phyloP scores from a whole-genome alignment of 2,113 vertebrate species.

The Uropsilus gracilis region DNA sequence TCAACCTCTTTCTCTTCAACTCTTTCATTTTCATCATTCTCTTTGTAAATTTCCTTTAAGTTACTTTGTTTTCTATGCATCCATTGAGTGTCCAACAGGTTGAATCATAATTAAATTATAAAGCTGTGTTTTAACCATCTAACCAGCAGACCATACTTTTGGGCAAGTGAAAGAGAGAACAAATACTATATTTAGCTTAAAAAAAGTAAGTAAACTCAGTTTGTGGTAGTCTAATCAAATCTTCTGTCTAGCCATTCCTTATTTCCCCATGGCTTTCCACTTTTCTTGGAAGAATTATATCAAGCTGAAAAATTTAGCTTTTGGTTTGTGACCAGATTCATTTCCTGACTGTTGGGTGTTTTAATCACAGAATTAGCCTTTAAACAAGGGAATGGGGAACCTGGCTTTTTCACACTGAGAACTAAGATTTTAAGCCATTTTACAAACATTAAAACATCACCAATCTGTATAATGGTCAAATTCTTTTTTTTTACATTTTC shows the following conservation, averaged over 20 bases:
- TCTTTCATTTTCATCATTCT: not conserved
- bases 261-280: not conserved
- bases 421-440: slow-evolving; percentile 25
- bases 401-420: not conserved
- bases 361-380: not conserved
- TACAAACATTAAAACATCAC: not conserved
- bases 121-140: not conserved
- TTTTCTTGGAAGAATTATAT: slow-evolving; percentile 53
- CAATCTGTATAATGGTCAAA: not conserved
- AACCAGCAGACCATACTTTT: not conserved
- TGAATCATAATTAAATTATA: not conserved
- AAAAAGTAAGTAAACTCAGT: not conserved
- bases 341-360: not conserved
- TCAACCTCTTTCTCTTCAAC: not conserved
- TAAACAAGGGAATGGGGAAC: not conserved
- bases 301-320: not conserved
- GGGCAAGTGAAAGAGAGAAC: not conserved
- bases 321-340: slow-evolving; percentile 41
- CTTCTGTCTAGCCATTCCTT: not conserved
- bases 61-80: not conserved
- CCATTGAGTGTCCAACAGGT: not conserved
- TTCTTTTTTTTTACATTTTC: too few relatives aligned
- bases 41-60: not conserved
- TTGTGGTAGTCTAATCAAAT: not conserved
- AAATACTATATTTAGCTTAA: not conserved